A percentile compares a stretch with the other conserved stretches of the same genome.
These are phyloP conservation scores for Tipula vernalis DNA, from an alignment of 2,888 invertebrate species.

Conservation along the genomic window DNA sequence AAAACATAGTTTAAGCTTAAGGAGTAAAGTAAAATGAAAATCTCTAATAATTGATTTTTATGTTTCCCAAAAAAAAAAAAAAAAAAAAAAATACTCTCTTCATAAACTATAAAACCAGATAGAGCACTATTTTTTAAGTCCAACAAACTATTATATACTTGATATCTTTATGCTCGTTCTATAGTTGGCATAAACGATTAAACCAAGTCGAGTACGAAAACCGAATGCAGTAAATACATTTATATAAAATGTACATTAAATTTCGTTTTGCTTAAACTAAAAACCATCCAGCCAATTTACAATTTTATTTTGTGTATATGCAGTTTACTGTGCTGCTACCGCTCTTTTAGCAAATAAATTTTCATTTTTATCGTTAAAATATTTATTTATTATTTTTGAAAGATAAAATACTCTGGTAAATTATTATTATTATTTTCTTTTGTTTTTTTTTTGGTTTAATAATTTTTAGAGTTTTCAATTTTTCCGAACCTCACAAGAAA, in stretches of 20 bases:
- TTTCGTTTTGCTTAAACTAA: not conserved
- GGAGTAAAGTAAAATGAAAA: not conserved
- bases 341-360: not conserved
- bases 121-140: not conserved
- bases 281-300: not conserved
- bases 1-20: not conserved
- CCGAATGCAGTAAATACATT: not conserved
- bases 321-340: not conserved
- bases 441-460: not conserved
- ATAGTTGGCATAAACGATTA: not conserved
- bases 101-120: not conserved
- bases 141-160: not conserved
- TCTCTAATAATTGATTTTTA: not conserved
- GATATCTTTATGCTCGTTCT: not conserved
- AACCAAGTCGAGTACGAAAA: not conserved
- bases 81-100: not conserved
- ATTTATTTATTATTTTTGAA: not conserved
- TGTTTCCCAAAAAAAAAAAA: not conserved
- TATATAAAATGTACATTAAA: not conserved
- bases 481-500: not conserved
- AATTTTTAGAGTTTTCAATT: not conserved
- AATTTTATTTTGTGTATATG: not conserved
- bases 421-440: not conserved
- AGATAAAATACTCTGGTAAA: not conserved
- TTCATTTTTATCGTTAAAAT: constrained; percentile 4